Base-by-base conservation (phyloP, 2,113 vertebrate genomes). In the Pyxicephalus adspersus region DNA sequence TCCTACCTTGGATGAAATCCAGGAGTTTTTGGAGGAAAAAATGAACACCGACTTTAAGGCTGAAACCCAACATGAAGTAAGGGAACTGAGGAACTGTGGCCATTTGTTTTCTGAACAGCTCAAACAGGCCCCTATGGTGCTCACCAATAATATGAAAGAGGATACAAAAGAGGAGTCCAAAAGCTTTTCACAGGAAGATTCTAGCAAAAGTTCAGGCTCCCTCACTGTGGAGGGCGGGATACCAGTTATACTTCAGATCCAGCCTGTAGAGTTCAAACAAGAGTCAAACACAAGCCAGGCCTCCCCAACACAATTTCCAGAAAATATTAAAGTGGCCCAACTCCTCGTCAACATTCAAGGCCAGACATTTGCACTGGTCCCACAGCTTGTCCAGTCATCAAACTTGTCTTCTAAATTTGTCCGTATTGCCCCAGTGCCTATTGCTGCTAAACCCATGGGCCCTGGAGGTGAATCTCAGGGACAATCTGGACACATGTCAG, bases 1-100 rank as follows among this genome's bases (percentile, higher is more conserved):
- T 84, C 97, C 97, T 55, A 98, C 97, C 0, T 89, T 98, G 88
- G 97, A 98, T 84, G 97, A 98, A 86, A 98, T 98, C 0, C 95
- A 97, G 87, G 97, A 98, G 83, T 98, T 98, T 89, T 86, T 98
- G 85, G 95, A 98, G 87, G 97, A 98, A 84, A 98, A 98, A 83
- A 98, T 98, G 97, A 93, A 95, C 77, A 82, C 89, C 9, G 93
- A 93, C 51, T 90, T 91, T 84, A 96, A 94, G 86, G 91, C 94
- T 83, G 92, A 93, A 55, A 83, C 88, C 26, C 88, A 86, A 85
- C 86, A 83, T 2, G 84, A 81, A 81, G 85, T 83, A 85, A 91
- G 86, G 91, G 92, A 89, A 84, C 86, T 83, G 82, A 94, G 88
- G 86, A 84, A 85, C 84, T 92, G 89, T 61, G 85, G 87, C 76